Evolutionary conservation across 1,140 invertebrate genomes (phyloP).

Genomic region (Cotesia vestalis): DNA sequence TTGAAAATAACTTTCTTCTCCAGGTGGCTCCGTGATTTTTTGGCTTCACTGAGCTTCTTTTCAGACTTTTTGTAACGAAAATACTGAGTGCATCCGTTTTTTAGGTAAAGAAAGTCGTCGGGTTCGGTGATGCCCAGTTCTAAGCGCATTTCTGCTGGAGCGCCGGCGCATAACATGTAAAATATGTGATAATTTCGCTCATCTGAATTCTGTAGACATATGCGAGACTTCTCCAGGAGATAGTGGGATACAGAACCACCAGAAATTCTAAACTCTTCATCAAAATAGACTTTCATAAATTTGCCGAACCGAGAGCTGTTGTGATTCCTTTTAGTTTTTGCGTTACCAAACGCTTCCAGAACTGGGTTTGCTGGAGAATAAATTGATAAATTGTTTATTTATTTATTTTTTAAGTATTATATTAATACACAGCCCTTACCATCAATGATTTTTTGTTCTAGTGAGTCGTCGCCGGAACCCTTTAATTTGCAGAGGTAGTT

Average conservation of each 20-base stretch:
- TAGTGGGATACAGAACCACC: constrained; percentile 97
- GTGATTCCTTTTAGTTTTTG: constrained; percentile 95
- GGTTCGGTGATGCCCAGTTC: constrained; percentile 84
- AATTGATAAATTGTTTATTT: too few species aligned
- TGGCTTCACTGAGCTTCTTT: constrained; percentile 71
- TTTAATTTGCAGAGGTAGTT: constrained; percentile 93
- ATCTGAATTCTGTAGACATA: constrained; percentile 85
- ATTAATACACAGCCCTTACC: constrained; percentile 59
- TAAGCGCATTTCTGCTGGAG: constrained; percentile 78
- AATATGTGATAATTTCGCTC: constrained; percentile 98
- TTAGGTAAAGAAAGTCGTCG: constrained; percentile 87
- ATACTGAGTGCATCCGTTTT: constrained; percentile 90
- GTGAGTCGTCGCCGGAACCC: constrained; percentile 81
- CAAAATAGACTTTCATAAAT: constrained; percentile 98
- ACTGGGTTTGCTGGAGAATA: constrained; percentile 85
- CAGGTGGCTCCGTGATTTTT: constrained; percentile 76
- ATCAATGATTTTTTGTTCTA: constrained; percentile 96
- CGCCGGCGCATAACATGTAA: constrained; percentile 92
- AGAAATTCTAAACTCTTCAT: constrained; percentile 83
- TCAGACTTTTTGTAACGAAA: constrained; percentile 81
- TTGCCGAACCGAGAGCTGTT: constrained; percentile 96
- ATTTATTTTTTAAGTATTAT: too few species aligned
- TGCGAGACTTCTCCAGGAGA: constrained; percentile 91
- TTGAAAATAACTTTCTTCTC: constrained; percentile 81
- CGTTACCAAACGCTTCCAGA: constrained; percentile 96